Percentiles rank a stretch among this genome's conserved stretches.
Evolutionary conservation across 2,797 vertebrate species (phyloP).

Genomic region (Enteromius unitaeniatus): DNA sequence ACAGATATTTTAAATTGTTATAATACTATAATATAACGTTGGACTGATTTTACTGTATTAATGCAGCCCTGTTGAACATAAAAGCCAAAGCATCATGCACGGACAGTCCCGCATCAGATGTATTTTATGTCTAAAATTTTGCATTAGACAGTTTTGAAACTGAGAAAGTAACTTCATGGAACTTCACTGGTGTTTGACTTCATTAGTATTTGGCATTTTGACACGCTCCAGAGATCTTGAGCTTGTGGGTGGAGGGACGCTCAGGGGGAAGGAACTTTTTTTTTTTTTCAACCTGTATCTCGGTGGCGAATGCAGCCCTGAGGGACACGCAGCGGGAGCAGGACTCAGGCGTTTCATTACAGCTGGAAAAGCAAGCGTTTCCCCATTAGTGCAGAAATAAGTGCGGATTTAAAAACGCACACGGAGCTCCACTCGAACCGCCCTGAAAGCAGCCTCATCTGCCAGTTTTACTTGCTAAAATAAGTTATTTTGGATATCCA

Average conservation of each 20-base stretch:
- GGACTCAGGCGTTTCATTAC: slow-evolving; percentile 39
- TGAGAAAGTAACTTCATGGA: not conserved
- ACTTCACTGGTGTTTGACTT: slow-evolving; percentile 2
- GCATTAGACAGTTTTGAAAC: not conserved
- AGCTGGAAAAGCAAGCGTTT: slow-evolving; percentile 30
- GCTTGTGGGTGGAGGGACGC: slow-evolving; percentile 26
- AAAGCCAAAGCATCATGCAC: not conserved
- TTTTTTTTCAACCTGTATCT: slow-evolving; percentile 22
- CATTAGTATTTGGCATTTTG: slow-evolving; percentile 33
- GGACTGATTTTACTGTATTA: not conserved
- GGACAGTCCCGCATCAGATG: not conserved
- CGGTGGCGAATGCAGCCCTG: slow-evolving; percentile 21
- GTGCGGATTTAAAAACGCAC: slow-evolving; percentile 7
- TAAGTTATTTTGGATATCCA: slow-evolving; percentile 33
- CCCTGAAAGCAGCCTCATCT: slow-evolving; percentile 28
- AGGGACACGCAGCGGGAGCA: slow-evolving; percentile 32
- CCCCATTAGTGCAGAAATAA: slow-evolving; percentile 49
- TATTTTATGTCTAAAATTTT: not conserved
- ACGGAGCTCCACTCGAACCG: not conserved
- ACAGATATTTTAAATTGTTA: no score
- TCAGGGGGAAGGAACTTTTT: not conserved
- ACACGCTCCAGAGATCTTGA: slow-evolving; percentile 17
- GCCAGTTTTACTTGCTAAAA: slow-evolving; percentile 19
- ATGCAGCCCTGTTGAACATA: not conserved
- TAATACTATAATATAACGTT: not conserved